phyloP scores from a whole-genome alignment of 1,140 invertebrate genomes.

The Lethrus apterus region DNA sequence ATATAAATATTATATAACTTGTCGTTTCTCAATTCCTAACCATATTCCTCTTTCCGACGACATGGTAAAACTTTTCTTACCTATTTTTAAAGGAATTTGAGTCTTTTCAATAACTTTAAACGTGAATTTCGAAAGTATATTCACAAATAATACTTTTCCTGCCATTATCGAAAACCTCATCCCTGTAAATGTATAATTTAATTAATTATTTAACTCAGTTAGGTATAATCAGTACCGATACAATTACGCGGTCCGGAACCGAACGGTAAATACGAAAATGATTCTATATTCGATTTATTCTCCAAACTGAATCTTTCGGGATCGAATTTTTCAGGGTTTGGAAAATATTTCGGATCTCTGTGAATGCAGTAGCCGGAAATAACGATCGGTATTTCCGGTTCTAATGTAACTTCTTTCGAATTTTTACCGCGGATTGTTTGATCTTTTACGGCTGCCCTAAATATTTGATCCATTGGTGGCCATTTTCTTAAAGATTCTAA shows the following conservation, averaged over 20 bases:
- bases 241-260: background rate
- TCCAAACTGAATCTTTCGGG: background rate
- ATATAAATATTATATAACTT: no score
- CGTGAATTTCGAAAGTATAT: background rate
- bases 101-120: background rate
- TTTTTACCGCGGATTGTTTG: background rate
- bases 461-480: background rate
- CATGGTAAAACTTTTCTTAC: no score
- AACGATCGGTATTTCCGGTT: background rate
- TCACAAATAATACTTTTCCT: background rate
- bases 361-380: background rate
- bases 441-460: background rate
- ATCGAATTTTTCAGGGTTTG: slow-evolving; percentile 2
- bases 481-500: background rate
- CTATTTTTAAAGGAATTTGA: slow-evolving; percentile 1
- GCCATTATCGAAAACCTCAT: background rate
- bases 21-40: no score
- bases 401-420: background rate
- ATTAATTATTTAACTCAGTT: no score
- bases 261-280: background rate
- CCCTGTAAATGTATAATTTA: no score
- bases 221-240: slow-evolving; percentile 2
- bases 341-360: slow-evolving; percentile 1
- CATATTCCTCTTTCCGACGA: no score
- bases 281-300: background rate